Conservation (phyloP, 2,797 vertebrate species). For the Argyrosomus regius region DNA sequence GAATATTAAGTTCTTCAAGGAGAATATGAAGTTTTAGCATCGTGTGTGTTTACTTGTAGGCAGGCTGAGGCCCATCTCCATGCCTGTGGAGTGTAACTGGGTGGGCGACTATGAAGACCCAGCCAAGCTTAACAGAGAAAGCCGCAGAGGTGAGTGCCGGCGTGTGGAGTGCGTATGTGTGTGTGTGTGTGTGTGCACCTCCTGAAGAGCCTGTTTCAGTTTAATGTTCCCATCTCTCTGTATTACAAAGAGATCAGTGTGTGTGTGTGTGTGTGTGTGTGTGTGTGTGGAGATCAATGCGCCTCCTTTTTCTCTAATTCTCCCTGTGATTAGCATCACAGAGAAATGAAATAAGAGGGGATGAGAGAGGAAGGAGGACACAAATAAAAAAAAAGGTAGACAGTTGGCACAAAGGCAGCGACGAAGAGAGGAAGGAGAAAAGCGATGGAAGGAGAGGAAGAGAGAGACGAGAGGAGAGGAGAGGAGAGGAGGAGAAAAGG, state of each 20-base stretch:
- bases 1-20: constrained; percentile 20
- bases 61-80: constrained; percentile 97
- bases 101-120: constrained; percentile 98
- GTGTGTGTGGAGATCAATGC: constrained; percentile 57
- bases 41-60: constrained; percentile 76
- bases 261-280: constrained; percentile 39
- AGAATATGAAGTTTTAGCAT: constrained; percentile 11
- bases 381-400: constrained; percentile 7
- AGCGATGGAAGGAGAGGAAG: constrained; percentile 29
- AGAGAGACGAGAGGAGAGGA: background rate
- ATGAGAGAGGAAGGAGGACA: constrained; percentile 16
- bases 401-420: constrained; percentile 47
- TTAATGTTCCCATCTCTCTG: constrained; percentile 66
- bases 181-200: constrained; percentile 52
- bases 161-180: constrained; percentile 43
- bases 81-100: constrained; percentile 99
- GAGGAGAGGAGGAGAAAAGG: constrained; percentile 7
- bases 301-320: constrained; percentile 57
- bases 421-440: constrained; percentile 35
- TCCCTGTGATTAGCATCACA: constrained; percentile 74
- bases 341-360: constrained; percentile 54
- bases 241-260: constrained; percentile 70
- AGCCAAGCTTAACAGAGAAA: constrained; percentile 95
- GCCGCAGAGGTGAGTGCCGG: constrained; percentile 74
- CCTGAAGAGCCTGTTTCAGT: constrained; percentile 63